phyloP scores from a whole-genome alignment of 2,888 invertebrate species.

The Yponomeuta sedellus region DNA sequence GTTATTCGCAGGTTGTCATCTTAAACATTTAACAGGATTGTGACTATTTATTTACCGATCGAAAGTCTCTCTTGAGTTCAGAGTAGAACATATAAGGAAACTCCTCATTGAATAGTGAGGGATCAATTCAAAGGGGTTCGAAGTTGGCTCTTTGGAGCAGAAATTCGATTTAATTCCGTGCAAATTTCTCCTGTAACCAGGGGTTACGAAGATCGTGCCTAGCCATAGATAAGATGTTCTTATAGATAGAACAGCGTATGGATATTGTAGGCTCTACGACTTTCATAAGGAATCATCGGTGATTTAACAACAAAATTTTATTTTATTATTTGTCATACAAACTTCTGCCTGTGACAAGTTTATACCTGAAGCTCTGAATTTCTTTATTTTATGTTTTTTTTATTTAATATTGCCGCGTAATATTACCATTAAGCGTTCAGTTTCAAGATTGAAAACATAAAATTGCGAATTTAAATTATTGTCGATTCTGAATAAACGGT shows the following conservation, averaged over 20 bases:
- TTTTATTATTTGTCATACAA: no score
- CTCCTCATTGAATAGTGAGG: not conserved
- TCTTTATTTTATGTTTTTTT: no score
- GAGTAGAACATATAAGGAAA: not conserved
- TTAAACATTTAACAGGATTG: not conserved
- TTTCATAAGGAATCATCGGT: no score
- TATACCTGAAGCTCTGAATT: no score
- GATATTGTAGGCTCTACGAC: not conserved
- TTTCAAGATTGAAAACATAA: no score
- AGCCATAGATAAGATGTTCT: not conserved
- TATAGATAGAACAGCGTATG: not conserved
- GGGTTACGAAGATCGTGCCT: not conserved
- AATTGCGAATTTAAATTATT: no score
- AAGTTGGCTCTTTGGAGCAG: conserved; percentile 49
- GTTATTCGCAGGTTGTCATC: not conserved
- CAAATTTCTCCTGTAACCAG: conserved; percentile 29
- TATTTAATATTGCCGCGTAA: no score
- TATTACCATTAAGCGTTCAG: no score
- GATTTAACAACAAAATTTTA: no score
- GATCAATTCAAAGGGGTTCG: conserved; percentile 37
- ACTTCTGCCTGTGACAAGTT: no score
- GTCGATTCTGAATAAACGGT: no score
- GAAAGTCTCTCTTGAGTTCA: not conserved
- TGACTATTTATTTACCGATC: not conserved
- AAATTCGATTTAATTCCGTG: conserved; percentile 62